Conservation (phyloP, 2,888 invertebrate species). For the Platycheirus albimanus region DNA sequence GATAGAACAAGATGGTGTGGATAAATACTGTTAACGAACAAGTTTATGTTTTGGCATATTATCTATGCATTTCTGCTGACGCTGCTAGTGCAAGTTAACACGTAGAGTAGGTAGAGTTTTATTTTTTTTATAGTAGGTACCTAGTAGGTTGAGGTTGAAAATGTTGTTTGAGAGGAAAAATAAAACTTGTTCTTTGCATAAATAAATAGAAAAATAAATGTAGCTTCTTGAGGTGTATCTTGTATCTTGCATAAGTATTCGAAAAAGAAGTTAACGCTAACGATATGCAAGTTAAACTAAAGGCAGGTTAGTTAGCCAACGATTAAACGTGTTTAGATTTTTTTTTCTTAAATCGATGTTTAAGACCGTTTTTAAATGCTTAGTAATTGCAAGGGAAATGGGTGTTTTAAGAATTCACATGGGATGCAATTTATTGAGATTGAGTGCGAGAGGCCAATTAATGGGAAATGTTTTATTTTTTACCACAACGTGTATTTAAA, state of each 20-base stretch:
- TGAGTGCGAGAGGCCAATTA: too few species aligned
- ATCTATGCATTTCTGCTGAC: conserved; percentile 22
- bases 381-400: conserved; percentile 17
- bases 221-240: conserved; percentile 41
- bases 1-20: not conserved
- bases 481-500: too few species aligned
- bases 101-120: not conserved
- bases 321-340: conserved; percentile 39
- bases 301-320: conserved; percentile 4
- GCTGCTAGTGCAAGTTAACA: conserved; percentile 10
- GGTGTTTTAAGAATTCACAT: not conserved
- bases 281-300: conserved; percentile 27
- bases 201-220: conserved; percentile 51
- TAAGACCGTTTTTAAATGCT: conserved; percentile 24
- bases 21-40: conserved; percentile 46
- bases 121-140: too few species aligned
- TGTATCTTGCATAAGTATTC: too few species aligned
- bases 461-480: too few species aligned
- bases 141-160: not conserved
- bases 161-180: not conserved
- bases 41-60: conserved; percentile 54
- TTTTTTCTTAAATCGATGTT: conserved; percentile 11
- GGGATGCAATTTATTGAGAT: too few species aligned
- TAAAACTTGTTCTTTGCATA: conserved; percentile 64
- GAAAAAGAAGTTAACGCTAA: conserved; percentile 29